Evolutionary conservation across 2,888 invertebrate genomes (phyloP).

Genomic region (Rambutsinella grinnellia): DNA sequence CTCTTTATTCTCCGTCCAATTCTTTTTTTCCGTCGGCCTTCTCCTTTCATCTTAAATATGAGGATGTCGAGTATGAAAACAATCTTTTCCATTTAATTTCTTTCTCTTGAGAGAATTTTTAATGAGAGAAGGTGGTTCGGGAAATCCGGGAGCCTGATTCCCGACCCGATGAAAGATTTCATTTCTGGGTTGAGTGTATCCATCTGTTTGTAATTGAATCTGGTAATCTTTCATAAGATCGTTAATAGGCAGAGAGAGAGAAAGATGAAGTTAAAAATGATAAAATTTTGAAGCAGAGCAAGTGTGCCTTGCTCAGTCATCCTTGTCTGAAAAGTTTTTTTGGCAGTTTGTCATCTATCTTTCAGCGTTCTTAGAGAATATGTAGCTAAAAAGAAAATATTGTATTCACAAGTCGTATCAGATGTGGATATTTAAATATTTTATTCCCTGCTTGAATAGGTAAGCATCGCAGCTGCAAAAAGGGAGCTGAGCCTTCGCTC

Average conservation of each 20-base stretch:
- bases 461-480: slow-evolving; percentile 52
- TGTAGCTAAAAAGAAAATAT: too few relatives aligned
- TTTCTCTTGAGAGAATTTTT: too few relatives aligned
- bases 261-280: background rate
- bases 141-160: too few relatives aligned
- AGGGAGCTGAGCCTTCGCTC: slow-evolving; percentile 35
- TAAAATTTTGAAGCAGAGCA: slow-evolving; percentile 19
- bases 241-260: slow-evolving; percentile 21
- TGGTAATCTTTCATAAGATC: slow-evolving; percentile 39
- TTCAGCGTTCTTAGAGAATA: too few relatives aligned
- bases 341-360: slow-evolving; percentile 52
- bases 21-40: too few relatives aligned
- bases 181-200: slow-evolving; percentile 16
- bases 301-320: slow-evolving; percentile 17
- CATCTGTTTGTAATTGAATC: slow-evolving; percentile 35
- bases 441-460: slow-evolving; percentile 22
- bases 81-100: too few relatives aligned
- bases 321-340: slow-evolving; percentile 21
- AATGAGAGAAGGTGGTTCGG: too few relatives aligned
- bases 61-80: too few relatives aligned
- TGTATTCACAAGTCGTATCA: too few relatives aligned
- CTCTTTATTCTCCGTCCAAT: background rate
- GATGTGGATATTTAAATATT: too few relatives aligned
- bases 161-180: slow-evolving; percentile 14
- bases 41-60: too few relatives aligned